Evolutionary conservation across 2,888 invertebrate genomes (phyloP), one percentile per base, ranked within the genome.

Genomic region (Xestia rhomboidea): DNA sequence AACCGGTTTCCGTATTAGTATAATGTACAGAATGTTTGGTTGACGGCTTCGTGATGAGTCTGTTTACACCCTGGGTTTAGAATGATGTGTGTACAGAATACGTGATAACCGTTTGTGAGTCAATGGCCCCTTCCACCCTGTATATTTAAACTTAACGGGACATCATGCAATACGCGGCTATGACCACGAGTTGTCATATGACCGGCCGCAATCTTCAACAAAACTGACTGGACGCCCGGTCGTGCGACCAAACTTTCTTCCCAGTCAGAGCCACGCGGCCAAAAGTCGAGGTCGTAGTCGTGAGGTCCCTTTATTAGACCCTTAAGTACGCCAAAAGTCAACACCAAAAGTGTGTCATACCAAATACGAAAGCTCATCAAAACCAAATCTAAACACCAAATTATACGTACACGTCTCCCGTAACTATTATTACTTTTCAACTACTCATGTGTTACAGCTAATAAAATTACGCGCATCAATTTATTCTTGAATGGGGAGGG

Each of bases 391-490:
- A 24, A 79, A 76, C 73, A 63, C 51, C 60, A 69, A 77, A 81
- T 80, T 73, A 68, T 73, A 63, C 66, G 70, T 41, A 68, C 79
- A 63, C 66, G 70, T 41, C 62, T 46, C 34, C 34, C 49, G 18
- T 15, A 80, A 84, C 69, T 75, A 69, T 68, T 75, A 78, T 69
- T 72, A 73, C 83, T 82, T 74, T 73, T 68, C 64, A 81, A 85
- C 77, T 46, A 75, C 72, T 75, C 69, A n/a, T 75, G 34, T 80
- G 51, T 74, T 66, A 73, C 77, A 74, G 51, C 68, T 87, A 87
- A 85, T 87, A 83, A 82, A 85, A 83, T 83, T 78, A 76, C 76
- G 66, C 75, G 76, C 81, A 82, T 82, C 78, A 85, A 79, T 82
- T 34, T 34, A 34, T 34, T 79, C 79, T 80, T 81, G 77, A 83